Conservation (phyloP, 2,888 invertebrate species). For the Girardia tigrina region DNA sequence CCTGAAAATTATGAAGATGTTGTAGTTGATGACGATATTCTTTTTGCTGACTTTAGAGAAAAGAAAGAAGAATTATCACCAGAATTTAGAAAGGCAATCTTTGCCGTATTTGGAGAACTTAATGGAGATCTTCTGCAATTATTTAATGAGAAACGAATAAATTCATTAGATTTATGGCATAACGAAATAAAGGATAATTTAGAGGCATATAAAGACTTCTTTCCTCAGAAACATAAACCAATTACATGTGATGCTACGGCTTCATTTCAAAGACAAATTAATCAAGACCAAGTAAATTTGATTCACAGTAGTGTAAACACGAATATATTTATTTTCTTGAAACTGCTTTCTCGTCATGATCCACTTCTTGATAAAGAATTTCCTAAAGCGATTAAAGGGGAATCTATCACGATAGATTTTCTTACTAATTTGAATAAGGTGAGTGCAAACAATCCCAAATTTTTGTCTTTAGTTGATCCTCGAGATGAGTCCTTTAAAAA, state of each 20-base stretch:
- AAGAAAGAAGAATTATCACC: background rate
- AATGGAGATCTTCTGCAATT: background rate
- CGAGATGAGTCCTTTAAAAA: background rate
- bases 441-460: background rate
- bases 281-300: background rate
- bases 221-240: background rate
- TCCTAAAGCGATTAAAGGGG: background rate
- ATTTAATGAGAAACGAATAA: background rate
- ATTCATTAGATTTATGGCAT: background rate
- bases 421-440: background rate
- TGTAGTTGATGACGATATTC: background rate
- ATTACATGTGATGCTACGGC: background rate
- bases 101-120: background rate
- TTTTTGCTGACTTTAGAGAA: background rate
- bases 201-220: background rate
- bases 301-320: background rate
- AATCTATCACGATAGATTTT: background rate
- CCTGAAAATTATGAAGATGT: background rate
- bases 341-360: background rate
- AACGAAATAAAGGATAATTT: background rate
- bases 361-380: background rate
- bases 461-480: background rate
- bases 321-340: background rate
- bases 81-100: background rate
- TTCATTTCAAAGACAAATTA: background rate